Base-by-base conservation (phyloP, 2,113 vertebrate species). In the Urocolius indicus region DNA sequence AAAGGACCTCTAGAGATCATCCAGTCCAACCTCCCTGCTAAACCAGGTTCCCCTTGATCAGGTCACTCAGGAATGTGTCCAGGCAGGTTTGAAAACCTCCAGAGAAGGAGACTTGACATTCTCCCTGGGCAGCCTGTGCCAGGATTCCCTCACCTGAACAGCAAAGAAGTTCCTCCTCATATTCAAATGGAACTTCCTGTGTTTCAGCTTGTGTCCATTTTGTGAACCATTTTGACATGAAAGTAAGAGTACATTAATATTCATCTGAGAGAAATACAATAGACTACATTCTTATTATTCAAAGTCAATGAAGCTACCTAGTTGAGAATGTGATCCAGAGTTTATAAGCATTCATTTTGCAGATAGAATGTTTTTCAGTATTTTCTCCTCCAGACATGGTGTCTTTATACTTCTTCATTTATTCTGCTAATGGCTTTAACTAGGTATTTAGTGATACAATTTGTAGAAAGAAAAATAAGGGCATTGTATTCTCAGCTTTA, bases 301-400 rank as follows among this genome's bases (percentile, higher is more conserved):
- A 58, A 85, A 91, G 54, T 67, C 87, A 85, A 16, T 34, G 75
- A 91, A 91, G 32, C 43, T 59, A 62, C 1, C 0, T 16, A 48
- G 57, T 21, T 67, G 21, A 83, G 78, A 91, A 89, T 45, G 52
- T 36, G 85, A 69, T 74, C 75, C 19, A 29, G 34, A 46, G 45
- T 84, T 96, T 95, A 68, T 65, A 88, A 94, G 90, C 8, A 48
- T 11, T n/a, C 13, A 46, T 72, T 93, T 84, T 94, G 57, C 76
- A 90, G n/a, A 51, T 23, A n/a, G 87, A 55, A 13, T 77, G 51
- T 2, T 93, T 88, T 59, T 61, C 20, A 91, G 63, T 26, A 38
- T 12, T 55, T 91, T 95, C n/a, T 88, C 48, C 67, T 74, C 51
- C 55, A 85, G 43, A 93, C 93, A 65, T 26, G 21, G 6, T 80